Percentiles rank a stretch among this genome's conserved stretches.
These are phyloP conservation scores for Rhinoptilus africanus DNA, from an alignment of 2,113 vertebrate genomes.

Conservation along the genomic window DNA sequence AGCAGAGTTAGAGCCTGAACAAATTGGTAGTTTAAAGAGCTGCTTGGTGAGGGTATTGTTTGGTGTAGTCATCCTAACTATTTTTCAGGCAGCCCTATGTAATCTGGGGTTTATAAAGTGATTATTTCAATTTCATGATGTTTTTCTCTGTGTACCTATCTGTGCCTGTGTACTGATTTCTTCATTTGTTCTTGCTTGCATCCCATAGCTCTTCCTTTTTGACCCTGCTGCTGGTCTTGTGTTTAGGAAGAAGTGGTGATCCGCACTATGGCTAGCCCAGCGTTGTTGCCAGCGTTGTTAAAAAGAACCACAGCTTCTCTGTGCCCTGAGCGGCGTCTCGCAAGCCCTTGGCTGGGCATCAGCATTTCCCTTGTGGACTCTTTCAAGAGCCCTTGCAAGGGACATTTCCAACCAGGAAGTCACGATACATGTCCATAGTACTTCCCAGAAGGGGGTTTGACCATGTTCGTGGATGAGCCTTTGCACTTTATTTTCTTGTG, in stretches of 20 bases:
- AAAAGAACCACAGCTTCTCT: neutral
- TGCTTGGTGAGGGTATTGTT: neutral
- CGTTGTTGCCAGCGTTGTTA: neutral
- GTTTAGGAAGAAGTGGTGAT: neutral
- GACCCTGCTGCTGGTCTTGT: neutral
- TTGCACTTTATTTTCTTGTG: neutral
- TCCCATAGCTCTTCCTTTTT: neutral
- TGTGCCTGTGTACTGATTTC: rapidly evolving
- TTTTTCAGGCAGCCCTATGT: neutral
- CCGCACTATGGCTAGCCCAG: neutral
- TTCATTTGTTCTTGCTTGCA: neutral
- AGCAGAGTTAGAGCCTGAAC: neutral
- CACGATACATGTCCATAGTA: neutral
- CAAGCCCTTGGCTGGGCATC: neutral
- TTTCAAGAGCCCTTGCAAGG: neutral
- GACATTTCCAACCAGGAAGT: neutral
- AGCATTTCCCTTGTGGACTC: neutral
- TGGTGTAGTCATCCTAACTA: neutral
- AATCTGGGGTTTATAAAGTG: neutral
- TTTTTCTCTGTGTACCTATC: neutral
- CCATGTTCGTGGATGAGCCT: neutral
- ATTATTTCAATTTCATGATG: neutral
- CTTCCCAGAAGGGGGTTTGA: neutral
- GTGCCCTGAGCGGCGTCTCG: rapidly evolving
- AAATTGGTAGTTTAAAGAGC: neutral